Conservation (phyloP, 1,140 invertebrate genomes). For the Tribolium castaneum region DNA sequence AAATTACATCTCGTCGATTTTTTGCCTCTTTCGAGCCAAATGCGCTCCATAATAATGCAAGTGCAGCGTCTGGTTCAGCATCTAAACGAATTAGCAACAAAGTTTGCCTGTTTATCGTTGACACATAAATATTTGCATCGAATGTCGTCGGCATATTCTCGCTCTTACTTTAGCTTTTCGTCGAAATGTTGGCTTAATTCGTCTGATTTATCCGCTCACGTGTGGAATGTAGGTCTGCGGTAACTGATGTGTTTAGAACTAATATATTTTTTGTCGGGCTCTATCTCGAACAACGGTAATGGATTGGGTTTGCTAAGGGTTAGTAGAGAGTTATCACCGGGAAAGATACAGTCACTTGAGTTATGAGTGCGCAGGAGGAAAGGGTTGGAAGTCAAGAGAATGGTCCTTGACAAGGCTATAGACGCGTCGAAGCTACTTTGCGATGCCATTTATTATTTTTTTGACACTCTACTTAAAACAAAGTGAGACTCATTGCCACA, state of each 20-base stretch:
- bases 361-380: slow-evolving; percentile 44
- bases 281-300: slow-evolving; percentile 26
- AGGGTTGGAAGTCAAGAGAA: slow-evolving; percentile 49
- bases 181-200: too few relatives aligned
- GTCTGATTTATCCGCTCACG: neutral
- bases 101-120: neutral
- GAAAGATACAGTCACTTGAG: slow-evolving; percentile 45
- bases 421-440: slow-evolving; percentile 13
- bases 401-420: slow-evolving; percentile 34
- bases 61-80: neutral
- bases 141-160: neutral
- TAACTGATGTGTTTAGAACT: slow-evolving; percentile 33
- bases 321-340: slow-evolving; percentile 24
- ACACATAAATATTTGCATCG: neutral
- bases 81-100: neutral
- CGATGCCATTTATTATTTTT: slow-evolving; percentile 26
- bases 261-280: slow-evolving; percentile 28
- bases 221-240: neutral
- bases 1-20: neutral
- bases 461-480: slow-evolving; percentile 15
- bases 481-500: slow-evolving; percentile 3
- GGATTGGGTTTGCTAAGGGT: slow-evolving; percentile 28
- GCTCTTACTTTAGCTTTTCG: too few relatives aligned
- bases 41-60: neutral
- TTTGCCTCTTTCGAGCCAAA: neutral